Evolutionary conservation across 2,888 invertebrate genomes (phyloP), one percentile per base, ranked within the genome.

Genomic region (Blomia tropicalis): DNA sequence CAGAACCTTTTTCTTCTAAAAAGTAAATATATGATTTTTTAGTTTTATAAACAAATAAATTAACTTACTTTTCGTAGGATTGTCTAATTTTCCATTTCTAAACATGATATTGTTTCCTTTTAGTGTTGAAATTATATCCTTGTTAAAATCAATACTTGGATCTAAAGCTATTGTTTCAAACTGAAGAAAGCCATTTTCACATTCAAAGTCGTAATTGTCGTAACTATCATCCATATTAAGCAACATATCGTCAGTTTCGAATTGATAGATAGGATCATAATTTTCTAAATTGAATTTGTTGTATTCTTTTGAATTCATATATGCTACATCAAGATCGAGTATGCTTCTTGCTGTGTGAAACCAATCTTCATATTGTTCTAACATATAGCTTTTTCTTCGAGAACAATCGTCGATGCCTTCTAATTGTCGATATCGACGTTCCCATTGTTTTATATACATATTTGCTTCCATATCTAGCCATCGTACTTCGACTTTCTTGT

Each of bases 371-470:
- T 58, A 58, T 11, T 58, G 43, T 25, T 58, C 43, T 19, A 44
- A 58, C 7, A 22, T 19, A 23, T 58, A 41, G 23, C 17, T 14
- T 19, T 47, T 47, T 7, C 51, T 47, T n/a, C 51, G n/a, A 11
- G 22, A 11, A 11, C 27, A n/a, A n/a, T 22, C 17, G 7, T 62
- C 62, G 3, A 62, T 43, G 17, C 56, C 58, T 17, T 41, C 62
- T 31, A 62, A 58, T 43, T 62, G 62, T n/a, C 58, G 62, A 43
- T 62, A 62, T 58, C 56, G 17, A 29, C 56, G 62, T n/a, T 56
- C 56, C 62, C 62, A 62, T 56, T 58, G 62, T 54, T 62, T 62
- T 54, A 62, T 31, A 44, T 62, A 62, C 17, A 58, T 31, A 19
- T 62, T 44, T 3, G 62, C n/a, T 43, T 62, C 62, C 0, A 41